phyloP scores from a whole-genome alignment of 2,888 invertebrate species.

The Pristionchus exspectatus region DNA sequence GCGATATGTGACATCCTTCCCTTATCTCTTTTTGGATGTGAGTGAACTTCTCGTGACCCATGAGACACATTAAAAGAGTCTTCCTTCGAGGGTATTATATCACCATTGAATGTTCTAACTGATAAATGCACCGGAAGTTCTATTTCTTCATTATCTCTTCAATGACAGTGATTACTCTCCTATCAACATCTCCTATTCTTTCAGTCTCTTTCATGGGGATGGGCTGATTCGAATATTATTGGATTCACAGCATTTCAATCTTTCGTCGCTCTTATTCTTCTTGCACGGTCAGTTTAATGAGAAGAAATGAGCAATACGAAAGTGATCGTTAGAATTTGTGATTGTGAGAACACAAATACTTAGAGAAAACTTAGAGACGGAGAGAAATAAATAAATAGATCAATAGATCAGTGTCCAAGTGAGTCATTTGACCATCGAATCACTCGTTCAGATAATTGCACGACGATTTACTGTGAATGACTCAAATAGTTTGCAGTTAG shows the following conservation, averaged over 20 bases:
- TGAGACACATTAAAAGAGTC: too few relatives aligned
- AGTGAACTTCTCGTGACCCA: too few relatives aligned
- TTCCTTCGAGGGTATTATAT: too few relatives aligned
- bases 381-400: neutral
- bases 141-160: too few relatives aligned
- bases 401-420: neutral
- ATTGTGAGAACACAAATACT: neutral
- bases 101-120: too few relatives aligned
- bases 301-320: too few relatives aligned
- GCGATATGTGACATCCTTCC: neutral
- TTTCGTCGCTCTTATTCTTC: slow-evolving; percentile 12
- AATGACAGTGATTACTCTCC: neutral
- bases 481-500: too few relatives aligned
- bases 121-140: too few relatives aligned
- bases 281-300: neutral
- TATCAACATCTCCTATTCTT: neutral
- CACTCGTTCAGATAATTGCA: too few relatives aligned
- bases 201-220: slow-evolving; percentile 21
- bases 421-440: neutral
- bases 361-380: neutral
- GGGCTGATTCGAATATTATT: slow-evolving; percentile 18
- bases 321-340: too few relatives aligned
- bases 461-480: too few relatives aligned
- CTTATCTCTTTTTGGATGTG: neutral
- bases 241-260: neutral